A percentile compares a stretch with the other conserved stretches of the same genome.
Conservation (phyloP, 2,888 invertebrate genomes). For the Temnothorax rugatulus region DNA sequence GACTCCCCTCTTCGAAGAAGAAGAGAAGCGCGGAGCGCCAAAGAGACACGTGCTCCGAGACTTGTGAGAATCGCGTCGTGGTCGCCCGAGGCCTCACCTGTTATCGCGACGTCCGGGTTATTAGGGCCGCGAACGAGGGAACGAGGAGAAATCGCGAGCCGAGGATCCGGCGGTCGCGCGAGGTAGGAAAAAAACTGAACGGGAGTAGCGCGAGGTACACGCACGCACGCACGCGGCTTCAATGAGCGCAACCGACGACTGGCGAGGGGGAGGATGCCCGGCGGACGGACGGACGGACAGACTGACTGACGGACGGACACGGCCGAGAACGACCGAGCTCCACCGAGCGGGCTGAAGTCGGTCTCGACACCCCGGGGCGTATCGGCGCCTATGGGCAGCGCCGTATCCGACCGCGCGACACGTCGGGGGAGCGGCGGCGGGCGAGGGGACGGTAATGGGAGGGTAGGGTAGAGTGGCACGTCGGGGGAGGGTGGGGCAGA, state of each 20-base stretch:
- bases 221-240: conserved; percentile 77
- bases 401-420: conserved; percentile 75
- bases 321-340: conserved; percentile 44
- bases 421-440: conserved; percentile 65
- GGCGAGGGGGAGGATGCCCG: conserved; percentile 77
- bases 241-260: conserved; percentile 72
- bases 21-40: neutral
- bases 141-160: conserved; percentile 60
- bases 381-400: conserved; percentile 79
- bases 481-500: conserved; percentile 18
- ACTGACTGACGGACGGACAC: conserved; percentile 69
- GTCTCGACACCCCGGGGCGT: conserved; percentile 78
- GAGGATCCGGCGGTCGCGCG: conserved; percentile 61
- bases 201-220: conserved; percentile 69
- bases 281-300: conserved; percentile 70
- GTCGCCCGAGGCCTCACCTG: conserved; percentile 64
- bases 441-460: conserved; percentile 49
- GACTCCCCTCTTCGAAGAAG: neutral
- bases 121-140: conserved; percentile 45
- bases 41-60: conserved; percentile 33
- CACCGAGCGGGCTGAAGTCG: conserved; percentile 67
- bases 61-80: neutral
- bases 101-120: conserved; percentile 59
- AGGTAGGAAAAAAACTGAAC: conserved; percentile 56
- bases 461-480: conserved; percentile 63